Percentiles rank a stretch among this genome's conserved stretches.
These are phyloP conservation scores for Percopsis transmontana DNA, from an alignment of 2,113 vertebrate species.

Conservation along the genomic window DNA sequence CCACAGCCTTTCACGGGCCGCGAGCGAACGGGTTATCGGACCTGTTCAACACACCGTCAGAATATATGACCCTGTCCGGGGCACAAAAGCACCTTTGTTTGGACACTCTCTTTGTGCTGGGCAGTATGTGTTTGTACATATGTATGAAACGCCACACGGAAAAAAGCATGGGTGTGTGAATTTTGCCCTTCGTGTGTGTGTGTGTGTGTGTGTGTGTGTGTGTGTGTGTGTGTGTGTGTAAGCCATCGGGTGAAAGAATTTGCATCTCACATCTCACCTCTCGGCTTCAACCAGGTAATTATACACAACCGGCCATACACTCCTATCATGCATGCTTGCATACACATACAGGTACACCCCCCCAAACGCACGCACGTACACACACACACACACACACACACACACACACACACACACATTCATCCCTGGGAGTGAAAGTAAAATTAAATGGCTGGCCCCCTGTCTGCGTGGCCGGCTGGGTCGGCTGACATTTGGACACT, in stretches of 20 bases:
- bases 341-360: conserved; percentile 14
- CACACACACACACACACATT: conserved; percentile 34
- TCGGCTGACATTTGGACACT: conserved; percentile 80
- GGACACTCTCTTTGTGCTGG: conserved; percentile 38
- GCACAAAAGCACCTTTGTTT: conserved; percentile 60
- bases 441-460: conserved; percentile 52
- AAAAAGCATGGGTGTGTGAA: background rate
- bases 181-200: background rate
- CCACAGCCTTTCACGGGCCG: conserved; percentile 41
- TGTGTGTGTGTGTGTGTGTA: background rate
- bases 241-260: background rate
- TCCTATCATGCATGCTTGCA: conserved; percentile 16
- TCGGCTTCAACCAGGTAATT: background rate
- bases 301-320: background rate
- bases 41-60: conserved; percentile 43
- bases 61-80: conserved; percentile 55
- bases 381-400: conserved; percentile 27
- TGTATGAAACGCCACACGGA: conserved; percentile 9
- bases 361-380: conserved; percentile 17
- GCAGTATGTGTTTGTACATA: conserved; percentile 20
- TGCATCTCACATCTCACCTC: background rate
- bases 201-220: background rate
- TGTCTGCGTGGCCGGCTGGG: conserved; percentile 71
- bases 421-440: conserved; percentile 57
- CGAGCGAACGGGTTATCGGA: conserved; percentile 60